Evolutionary conservation across 2,888 invertebrate species (phyloP), one percentile per base, ranked within the genome.

Genomic region (Adineta ricciae): DNA sequence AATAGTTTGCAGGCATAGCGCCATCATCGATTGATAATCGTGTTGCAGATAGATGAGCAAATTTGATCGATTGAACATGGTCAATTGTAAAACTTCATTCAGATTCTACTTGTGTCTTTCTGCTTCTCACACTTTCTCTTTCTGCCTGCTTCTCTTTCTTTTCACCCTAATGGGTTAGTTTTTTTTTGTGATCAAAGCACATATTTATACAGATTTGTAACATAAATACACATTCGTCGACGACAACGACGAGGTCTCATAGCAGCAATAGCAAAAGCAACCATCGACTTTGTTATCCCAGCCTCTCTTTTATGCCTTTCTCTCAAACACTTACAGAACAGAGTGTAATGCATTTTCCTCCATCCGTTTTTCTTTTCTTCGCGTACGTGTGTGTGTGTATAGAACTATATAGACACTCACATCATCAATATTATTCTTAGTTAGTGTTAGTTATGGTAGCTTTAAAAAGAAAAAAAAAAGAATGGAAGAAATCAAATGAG

Each of bases 171-270:
- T 78, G 78, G 78, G 78, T 78, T 78, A 41, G 78, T 41, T 73
- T 73, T 78, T 41, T 78, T 78, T 78, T 78, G n/a, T 78, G 38
- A 41, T 41, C 78, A 78, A 78, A 78, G 78, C 78, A 64, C 24
- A 78, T 78, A 78, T 78, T 78, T 78, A 78, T 78, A 78, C 78
- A 78, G 78, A 78, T 78, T 78, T 78, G 41, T 78, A 78, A 78
- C 78, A 78, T 78, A 78, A 78, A 78, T 78, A 78, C 64, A 64
- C 64, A 64, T 64, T 64, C 27, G 64, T 64, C 64, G 64, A 64
- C 64, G 64, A 64, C 64, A 64, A 64, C 64, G 64, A 64, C 64
- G 64, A 64, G 64, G 64, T 64, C 64, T 64, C 64, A 64, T 64
- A 64, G 64, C 32, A 64, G 56, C 56, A 56, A 56, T n/a, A 56